These are phyloP conservation scores for Stigmatopora nigra DNA, from an alignment of 2,113 vertebrate genomes.

Conservation along the genomic window DNA sequence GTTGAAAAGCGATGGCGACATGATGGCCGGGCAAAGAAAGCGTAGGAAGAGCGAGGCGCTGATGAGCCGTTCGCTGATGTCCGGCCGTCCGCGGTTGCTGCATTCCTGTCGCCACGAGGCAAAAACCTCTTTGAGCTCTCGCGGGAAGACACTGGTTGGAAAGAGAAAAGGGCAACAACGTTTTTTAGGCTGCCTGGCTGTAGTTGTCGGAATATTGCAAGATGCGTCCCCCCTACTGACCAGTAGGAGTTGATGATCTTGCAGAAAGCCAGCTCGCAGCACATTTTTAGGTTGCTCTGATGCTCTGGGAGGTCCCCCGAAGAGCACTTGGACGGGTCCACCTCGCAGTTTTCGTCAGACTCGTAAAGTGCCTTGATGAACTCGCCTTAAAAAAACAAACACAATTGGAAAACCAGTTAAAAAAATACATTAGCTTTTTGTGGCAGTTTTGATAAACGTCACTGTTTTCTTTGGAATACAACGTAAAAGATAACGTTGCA, in stretches of 20 bases:
- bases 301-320: conserved; percentile 86
- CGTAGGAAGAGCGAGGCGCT: conserved; percentile 94
- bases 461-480: no score
- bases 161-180: background rate
- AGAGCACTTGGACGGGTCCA: conserved; percentile 90
- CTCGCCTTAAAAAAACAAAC: conserved; percentile 72
- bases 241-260: conserved; percentile 99
- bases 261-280: conserved; percentile 97
- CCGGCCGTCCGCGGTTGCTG: conserved; percentile 87
- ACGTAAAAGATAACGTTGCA: no score
- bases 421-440: no score
- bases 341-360: conserved; percentile 98
- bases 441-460: background rate
- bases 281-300: conserved; percentile 99
- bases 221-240: conserved; percentile 39
- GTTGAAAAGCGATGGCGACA: conserved; percentile 96
- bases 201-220: background rate
- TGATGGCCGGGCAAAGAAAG: conserved; percentile 96
- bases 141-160: conserved; percentile 83
- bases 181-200: fast-evolving
- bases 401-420: background rate
- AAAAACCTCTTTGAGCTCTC: conserved; percentile 96
- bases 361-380: conserved; percentile 98
- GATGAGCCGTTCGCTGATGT: conserved; percentile 97
- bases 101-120: conserved; percentile 96